Evolutionary conservation across 2,888 invertebrate species (phyloP), one percentile per base, ranked within the genome.

Genomic region (Imbricaverruca yamaguchii): DNA sequence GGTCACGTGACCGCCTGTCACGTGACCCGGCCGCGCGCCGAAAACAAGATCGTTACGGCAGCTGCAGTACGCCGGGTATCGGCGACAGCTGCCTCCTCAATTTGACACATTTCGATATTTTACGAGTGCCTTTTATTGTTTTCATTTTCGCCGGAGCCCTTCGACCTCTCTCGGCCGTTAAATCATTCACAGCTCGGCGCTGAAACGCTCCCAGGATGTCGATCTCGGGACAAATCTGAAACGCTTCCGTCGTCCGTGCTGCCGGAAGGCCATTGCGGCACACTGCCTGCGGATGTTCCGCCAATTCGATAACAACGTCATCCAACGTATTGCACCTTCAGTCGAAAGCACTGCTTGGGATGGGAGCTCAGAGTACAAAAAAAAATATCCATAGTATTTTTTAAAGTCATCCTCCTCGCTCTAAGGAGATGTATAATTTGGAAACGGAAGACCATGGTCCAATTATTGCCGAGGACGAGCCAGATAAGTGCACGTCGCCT

Each of bases 121-220:
- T 74, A 74, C 74, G 74, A 74, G 74, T 74, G 74, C 53, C 74
- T 53, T 74, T 74, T 74, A 74, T 74, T 74, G 74, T 74, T 74
- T 74, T 74, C 74, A 74, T 74, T 74, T 74, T 74, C 74, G 74
- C 11, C 65, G 3, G 15, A 6, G 53, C 53, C 18, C 23, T 18
- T 53, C 18, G 18, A 18, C 18, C 74, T 7, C 53, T 18, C 13
- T 6, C 13, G 1, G 25, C 74, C 74, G 74, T 23, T 74, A 74
- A 74, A 74, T 74, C 74, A 74, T 74, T 74, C 53, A 74, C 74
- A 74, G 74, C 25, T 74, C 15, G 53, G 18, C 1, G 7, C 18
- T 13, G 53, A 53, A 8, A n/a, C 23, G 74, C 53, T 74, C 74
- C 74, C 53, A 6, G 53, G 69, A 23, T 23, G 53, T 15, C 74